Percentiles rank a stretch among this genome's conserved stretches.
Evolutionary conservation across 2,113 vertebrate species (phyloP).

Genomic region (Rafetus swinhoei): DNA sequence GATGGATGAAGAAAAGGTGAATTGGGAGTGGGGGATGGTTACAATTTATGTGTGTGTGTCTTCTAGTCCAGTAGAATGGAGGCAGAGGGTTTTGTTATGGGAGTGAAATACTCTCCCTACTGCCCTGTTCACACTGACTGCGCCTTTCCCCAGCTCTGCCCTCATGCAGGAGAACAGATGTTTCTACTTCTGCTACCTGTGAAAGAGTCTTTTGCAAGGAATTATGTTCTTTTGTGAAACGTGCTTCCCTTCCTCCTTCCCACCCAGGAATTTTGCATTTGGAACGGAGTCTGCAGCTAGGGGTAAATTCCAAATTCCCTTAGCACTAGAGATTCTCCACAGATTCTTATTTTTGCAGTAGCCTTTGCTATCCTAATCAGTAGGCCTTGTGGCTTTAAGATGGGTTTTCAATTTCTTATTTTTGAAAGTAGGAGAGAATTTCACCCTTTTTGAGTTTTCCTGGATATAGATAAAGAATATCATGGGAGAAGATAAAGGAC

Average conservation of each 20-base stretch:
- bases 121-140: background rate
- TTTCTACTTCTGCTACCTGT: slow-evolving; percentile 14
- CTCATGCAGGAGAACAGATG: background rate
- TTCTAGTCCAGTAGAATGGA: background rate
- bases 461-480: background rate
- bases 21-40: background rate
- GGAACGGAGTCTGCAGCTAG: background rate
- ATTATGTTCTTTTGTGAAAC: slow-evolving; percentile 7
- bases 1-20: background rate
- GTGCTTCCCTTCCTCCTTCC: background rate
- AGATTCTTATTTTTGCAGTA: background rate
- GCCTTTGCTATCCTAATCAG: background rate
- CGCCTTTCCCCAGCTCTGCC: background rate
- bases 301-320: background rate
- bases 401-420: background rate
- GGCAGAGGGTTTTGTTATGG: background rate
- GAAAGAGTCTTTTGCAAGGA: slow-evolving; percentile 17
- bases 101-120: background rate
- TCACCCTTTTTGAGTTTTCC: background rate
- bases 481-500: background rate
- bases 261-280: background rate
- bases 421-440: background rate
- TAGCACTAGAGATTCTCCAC: background rate
- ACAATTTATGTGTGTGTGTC: background rate
- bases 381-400: background rate